These are phyloP conservation scores for Diuraphis noxia DNA, from an alignment of 1,140 invertebrate species.

Conservation along the genomic window DNA sequence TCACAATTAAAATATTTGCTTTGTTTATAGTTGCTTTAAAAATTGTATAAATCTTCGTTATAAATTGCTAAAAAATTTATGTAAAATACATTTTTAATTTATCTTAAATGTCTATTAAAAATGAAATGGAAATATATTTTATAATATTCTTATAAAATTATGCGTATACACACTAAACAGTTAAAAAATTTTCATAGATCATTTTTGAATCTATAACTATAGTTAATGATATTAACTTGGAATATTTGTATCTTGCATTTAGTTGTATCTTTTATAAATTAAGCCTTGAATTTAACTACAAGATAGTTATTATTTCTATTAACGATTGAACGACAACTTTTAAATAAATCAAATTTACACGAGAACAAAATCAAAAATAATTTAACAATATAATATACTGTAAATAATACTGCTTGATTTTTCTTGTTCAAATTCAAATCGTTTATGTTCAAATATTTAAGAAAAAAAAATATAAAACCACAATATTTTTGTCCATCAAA, in stretches of 20 bases:
- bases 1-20: background rate
- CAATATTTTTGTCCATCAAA: background rate
- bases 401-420: background rate
- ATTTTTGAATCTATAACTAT: background rate
- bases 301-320: background rate
- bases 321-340: background rate
- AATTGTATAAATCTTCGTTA: background rate
- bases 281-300: background rate
- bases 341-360: background rate
- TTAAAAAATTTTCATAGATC: background rate
- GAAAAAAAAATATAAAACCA: background rate
- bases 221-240: background rate
- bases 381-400: background rate
- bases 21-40: background rate
- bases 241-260: background rate
- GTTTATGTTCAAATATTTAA: background rate
- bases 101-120: background rate
- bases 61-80: background rate
- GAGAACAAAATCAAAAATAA: background rate
- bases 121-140: background rate
- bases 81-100: background rate
- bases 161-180: no score
- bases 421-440: background rate
- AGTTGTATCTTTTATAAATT: background rate
- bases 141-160: no score